phyloP scores from a whole-genome alignment of 2,888 invertebrate species.

The Plebejus melissa region DNA sequence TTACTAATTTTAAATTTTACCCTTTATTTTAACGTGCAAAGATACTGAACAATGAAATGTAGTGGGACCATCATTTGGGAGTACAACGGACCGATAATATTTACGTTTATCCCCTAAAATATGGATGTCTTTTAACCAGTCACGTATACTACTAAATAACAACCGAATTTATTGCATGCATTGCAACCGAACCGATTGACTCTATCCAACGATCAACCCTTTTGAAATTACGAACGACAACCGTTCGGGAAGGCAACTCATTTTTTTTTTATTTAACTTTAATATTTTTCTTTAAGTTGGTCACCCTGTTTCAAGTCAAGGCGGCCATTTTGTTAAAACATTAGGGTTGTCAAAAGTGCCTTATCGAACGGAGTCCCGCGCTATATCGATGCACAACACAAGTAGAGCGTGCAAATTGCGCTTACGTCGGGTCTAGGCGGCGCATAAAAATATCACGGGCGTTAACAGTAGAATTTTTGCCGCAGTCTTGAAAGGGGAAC shows the following conservation, averaged over 20 bases:
- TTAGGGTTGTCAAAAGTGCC: constrained; percentile 39
- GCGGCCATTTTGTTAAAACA: not conserved
- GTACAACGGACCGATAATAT: constrained; percentile 26
- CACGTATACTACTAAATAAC: constrained; percentile 7
- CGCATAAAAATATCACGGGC: constrained; percentile 88
- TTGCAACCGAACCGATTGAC: constrained; percentile 60
- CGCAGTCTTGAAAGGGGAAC: constrained; percentile 87
- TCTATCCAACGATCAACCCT: constrained; percentile 75
- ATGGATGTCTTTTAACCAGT: constrained; percentile 16
- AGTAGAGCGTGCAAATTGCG: constrained; percentile 61
- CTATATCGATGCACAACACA: constrained; percentile 52
- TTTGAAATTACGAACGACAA: constrained; percentile 71
- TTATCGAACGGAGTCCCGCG: constrained; percentile 47
- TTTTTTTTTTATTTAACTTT: not conserved
- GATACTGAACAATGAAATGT: not conserved
- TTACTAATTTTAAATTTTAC: not conserved
- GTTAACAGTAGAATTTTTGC: constrained; percentile 86
- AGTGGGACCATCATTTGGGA: constrained; percentile 10
- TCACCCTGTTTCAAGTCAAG: not conserved
- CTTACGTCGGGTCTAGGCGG: constrained; percentile 79
- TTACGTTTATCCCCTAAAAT: not conserved
- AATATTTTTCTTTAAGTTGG: not conserved
- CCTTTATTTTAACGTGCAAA: not conserved
- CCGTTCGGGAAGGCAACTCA: constrained; percentile 53
- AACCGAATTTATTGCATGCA: constrained; percentile 51